phyloP scores from a whole-genome alignment of 2,797 vertebrate genomes.

The Ctenochaetus hawaiiensis region DNA sequence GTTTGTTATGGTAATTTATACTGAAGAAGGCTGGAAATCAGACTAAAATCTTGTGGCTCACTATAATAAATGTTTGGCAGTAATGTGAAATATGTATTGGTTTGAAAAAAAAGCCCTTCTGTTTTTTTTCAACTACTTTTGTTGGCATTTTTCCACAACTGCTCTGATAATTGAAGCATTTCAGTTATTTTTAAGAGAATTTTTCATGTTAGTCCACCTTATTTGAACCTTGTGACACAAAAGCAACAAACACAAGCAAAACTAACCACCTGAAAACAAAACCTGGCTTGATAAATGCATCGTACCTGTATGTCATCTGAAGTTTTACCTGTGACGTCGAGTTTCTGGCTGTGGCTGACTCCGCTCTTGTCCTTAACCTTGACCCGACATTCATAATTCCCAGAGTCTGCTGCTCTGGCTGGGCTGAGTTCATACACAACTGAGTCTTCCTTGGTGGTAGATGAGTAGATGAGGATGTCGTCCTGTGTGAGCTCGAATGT shows the following conservation, averaged over 20 bases:
- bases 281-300: neutral
- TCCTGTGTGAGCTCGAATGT: slow-evolving; percentile 70
- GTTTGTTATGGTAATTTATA: neutral
- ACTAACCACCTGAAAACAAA: neutral
- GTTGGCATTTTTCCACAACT: neutral
- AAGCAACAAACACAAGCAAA: neutral
- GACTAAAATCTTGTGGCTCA: neutral
- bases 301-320: neutral
- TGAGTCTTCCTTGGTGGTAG: slow-evolving; percentile 38
- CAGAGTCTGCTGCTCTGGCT: slow-evolving; percentile 79
- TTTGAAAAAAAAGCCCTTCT: neutral
- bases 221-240: neutral
- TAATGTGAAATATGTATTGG: slow-evolving; percentile 8
- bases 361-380: slow-evolving; percentile 69
- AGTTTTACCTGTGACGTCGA: slow-evolving; percentile 77
- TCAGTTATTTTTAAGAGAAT: neutral
- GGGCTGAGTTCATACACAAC: slow-evolving; percentile 55
- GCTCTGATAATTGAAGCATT: neutral
- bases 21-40: neutral
- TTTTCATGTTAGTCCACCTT: neutral
- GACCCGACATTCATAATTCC: slow-evolving; percentile 78
- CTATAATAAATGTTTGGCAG: neutral
- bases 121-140: neutral
- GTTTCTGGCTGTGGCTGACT: slow-evolving; percentile 36
- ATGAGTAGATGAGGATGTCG: slow-evolving; percentile 48